Evolutionary conservation across 2,113 vertebrate species (phyloP).

Genomic region (Hippocampus barbouri): DNA sequence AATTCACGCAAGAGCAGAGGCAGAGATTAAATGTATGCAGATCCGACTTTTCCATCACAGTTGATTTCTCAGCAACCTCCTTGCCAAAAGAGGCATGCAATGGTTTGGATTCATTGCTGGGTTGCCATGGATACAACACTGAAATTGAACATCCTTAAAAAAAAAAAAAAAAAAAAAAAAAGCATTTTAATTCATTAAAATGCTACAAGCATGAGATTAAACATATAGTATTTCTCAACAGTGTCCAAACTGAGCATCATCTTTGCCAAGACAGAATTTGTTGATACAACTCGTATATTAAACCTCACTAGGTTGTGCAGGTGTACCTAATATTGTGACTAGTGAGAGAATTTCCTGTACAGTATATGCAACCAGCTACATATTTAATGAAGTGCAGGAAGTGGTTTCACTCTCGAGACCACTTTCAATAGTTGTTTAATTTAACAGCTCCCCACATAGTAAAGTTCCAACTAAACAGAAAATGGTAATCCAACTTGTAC

Average conservation of each 20-base stretch:
- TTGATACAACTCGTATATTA: background rate
- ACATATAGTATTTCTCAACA: background rate
- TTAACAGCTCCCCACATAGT: background rate
- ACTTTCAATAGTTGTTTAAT: background rate
- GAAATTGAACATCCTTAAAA: background rate
- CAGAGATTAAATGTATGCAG: background rate
- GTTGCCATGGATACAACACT: background rate
- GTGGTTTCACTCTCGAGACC: background rate
- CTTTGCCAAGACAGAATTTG: background rate
- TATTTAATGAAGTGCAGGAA: conserved; percentile 10
- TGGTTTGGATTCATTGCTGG: background rate
- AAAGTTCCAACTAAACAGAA: conserved; percentile 8
- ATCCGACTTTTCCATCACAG: background rate
- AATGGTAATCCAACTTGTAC: background rate
- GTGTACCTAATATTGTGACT: background rate
- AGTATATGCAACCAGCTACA: conserved; percentile 1
- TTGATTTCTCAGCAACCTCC: background rate
- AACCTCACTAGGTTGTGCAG: background rate
- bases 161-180: background rate
- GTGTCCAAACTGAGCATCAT: background rate
- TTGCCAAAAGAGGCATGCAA: background rate
- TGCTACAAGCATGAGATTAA: background rate
- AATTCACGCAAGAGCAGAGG: conserved; percentile 9
- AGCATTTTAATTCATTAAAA: background rate
- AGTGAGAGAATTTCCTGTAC: background rate